Evolutionary conservation across 2,888 invertebrate genomes (phyloP).

Genomic region (Acleris emargana): DNA sequence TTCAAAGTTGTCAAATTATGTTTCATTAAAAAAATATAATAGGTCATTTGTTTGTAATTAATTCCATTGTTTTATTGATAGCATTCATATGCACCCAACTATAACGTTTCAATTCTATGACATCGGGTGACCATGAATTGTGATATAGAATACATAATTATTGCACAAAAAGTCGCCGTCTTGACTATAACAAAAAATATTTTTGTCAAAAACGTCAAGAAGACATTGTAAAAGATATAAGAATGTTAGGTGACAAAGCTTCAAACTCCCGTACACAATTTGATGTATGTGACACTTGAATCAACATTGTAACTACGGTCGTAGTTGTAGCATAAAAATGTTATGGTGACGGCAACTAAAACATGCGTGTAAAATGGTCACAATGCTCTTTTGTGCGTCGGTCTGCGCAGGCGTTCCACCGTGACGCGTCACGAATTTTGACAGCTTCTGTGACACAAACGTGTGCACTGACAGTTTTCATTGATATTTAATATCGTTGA

Average conservation of each 20-base stretch:
- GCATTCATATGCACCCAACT: constrained; percentile 30
- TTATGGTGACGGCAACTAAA: background rate
- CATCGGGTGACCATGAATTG: constrained; percentile 28
- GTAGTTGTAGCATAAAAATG: too few species aligned
- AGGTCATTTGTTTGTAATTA: constrained; percentile 22
- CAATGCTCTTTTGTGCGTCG: background rate
- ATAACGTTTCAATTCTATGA: constrained; percentile 27
- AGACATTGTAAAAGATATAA: too few species aligned
- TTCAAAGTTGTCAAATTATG: background rate
- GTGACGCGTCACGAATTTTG: constrained; percentile 37
- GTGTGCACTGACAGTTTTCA: constrained; percentile 1
- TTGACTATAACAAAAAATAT: too few species aligned
- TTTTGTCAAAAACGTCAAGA: too few species aligned
- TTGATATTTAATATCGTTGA: constrained; percentile 18
- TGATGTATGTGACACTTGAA: constrained; percentile 9
- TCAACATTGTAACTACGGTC: constrained; percentile 12
- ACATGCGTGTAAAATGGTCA: background rate
- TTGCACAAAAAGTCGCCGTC: too few species aligned
- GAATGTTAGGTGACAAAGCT: too few species aligned
- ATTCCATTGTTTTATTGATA: constrained; percentile 25
- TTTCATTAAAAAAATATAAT: constrained; percentile 1
- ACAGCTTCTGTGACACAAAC: constrained; percentile 14
- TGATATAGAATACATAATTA: too few species aligned
- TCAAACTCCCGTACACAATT: background rate
- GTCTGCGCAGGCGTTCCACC: constrained; percentile 21